These are phyloP conservation scores for Callorhinus ursinus DNA, from an alignment of 2,113 vertebrate species.

Conservation along the genomic window DNA sequence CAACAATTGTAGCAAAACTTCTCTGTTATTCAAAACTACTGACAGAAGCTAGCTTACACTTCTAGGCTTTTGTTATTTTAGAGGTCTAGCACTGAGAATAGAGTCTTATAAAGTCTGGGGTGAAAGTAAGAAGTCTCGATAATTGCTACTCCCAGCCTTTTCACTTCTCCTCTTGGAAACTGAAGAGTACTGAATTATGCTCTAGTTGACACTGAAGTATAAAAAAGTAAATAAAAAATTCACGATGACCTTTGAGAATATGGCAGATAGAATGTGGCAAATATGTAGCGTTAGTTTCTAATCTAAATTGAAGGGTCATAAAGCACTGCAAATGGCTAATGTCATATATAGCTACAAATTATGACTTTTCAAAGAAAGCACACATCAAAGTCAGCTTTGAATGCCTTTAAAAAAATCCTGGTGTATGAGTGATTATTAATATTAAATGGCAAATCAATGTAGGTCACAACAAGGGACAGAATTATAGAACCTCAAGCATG, in stretches of 20 bases:
- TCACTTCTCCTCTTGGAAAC: neutral
- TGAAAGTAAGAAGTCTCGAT: neutral
- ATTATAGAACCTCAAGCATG: neutral
- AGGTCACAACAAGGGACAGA: neutral
- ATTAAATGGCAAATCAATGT: neutral
- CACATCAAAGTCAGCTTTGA: neutral
- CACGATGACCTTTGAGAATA: neutral
- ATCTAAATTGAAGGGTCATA: neutral
- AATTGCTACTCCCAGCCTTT: neutral
- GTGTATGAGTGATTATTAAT: neutral
- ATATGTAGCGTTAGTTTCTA: neutral
- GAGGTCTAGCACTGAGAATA: neutral
- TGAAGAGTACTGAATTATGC: neutral
- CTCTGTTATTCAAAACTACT: neutral
- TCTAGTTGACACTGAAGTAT: neutral
- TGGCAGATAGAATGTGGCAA: neutral
- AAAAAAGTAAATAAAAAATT: slow-evolving; percentile 33
- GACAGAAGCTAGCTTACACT: neutral
- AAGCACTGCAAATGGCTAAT: neutral
- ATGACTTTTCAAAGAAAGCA: neutral
- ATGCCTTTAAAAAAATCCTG: neutral
- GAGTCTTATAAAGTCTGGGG: neutral
- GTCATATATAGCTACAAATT: neutral
- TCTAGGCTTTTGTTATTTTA: neutral
- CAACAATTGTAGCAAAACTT: neutral